phyloP scores from a whole-genome alignment of 2,888 invertebrate species.

The Diarsia rubi region DNA sequence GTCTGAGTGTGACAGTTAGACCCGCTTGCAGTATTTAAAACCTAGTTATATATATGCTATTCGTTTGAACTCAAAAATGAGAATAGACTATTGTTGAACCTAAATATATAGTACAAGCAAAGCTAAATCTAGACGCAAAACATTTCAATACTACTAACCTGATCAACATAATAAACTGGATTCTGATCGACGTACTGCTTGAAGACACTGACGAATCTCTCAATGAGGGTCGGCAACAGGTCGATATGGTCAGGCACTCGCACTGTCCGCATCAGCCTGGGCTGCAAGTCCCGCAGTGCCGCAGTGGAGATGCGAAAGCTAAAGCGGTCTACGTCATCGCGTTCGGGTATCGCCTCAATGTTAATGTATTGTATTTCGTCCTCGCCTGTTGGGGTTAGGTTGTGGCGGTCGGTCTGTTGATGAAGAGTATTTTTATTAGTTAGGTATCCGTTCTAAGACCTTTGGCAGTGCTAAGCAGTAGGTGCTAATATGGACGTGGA shows the following conservation, averaged over 20 bases:
- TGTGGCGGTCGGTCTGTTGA: slow-evolving; percentile 92
- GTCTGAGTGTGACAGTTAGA: no score
- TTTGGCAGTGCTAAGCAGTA: neutral
- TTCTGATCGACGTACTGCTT: slow-evolving; percentile 94
- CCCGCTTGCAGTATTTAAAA: neutral
- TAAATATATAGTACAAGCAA: neutral
- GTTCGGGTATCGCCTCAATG: slow-evolving; percentile 93
- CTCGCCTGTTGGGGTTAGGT: slow-evolving; percentile 92
- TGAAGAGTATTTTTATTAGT: neutral
- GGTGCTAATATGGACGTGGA: neutral
- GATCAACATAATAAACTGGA: slow-evolving; percentile 90
- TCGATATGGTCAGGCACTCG: slow-evolving; percentile 83
- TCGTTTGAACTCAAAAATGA: neutral
- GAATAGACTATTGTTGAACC: neutral
- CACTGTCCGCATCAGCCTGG: slow-evolving; percentile 76
- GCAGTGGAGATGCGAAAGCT: slow-evolving; percentile 94
- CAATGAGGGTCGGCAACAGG: slow-evolving; percentile 93
- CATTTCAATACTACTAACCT: slow-evolving; percentile 80
- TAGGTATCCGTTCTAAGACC: neutral
- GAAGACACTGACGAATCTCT: slow-evolving; percentile 96
- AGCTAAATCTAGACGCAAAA: neutral
- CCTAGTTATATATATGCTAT: neutral
- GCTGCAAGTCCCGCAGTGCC: slow-evolving; percentile 94
- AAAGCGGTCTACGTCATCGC: slow-evolving; percentile 91
- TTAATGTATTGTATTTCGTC: slow-evolving; percentile 95